A percentile compares a stretch with the other conserved stretches of the same genome.
phyloP scores from a whole-genome alignment of 2,888 invertebrate species.

The Eupithecia exiguata region DNA sequence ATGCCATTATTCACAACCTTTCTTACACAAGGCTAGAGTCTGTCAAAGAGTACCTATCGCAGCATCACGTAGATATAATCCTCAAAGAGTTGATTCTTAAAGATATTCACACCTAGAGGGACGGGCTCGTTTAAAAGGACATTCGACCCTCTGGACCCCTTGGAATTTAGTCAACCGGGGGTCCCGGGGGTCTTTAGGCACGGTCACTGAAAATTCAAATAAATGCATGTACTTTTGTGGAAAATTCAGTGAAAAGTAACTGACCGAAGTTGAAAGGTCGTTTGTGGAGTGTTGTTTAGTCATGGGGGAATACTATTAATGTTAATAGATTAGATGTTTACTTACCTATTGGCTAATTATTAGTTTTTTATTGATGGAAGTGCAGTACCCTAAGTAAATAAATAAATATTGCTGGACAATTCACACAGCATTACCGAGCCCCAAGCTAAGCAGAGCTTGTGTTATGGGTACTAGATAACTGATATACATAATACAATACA shows the following conservation, averaged over 20 bases:
- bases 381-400: too few species aligned
- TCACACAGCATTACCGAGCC: too few species aligned
- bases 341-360: neutral
- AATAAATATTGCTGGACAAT: too few species aligned
- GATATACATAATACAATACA: too few species aligned
- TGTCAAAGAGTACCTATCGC: slow-evolving; percentile 2
- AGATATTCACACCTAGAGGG: slow-evolving; percentile 75
- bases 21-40: neutral
- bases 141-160: slow-evolving; percentile 72
- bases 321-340: neutral
- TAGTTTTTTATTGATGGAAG: neutral
- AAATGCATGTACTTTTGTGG: slow-evolving; percentile 48
- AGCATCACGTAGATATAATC: slow-evolving; percentile 23
- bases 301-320: neutral
- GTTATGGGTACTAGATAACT: too few species aligned
- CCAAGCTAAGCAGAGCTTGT: too few species aligned
- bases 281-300: neutral
- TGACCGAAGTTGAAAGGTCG: neutral
- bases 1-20: neutral
- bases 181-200: slow-evolving; percentile 68
- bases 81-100: slow-evolving; percentile 59
- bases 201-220: slow-evolving; percentile 75
- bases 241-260: slow-evolving; percentile 16
- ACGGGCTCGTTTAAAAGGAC: slow-evolving; percentile 77
- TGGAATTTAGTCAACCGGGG: slow-evolving; percentile 77